A percentile compares a stretch with the other conserved stretches of the same genome.
These are phyloP conservation scores for Tenualosa thibaudeaui DNA, from an alignment of 2,797 vertebrate species.

Conservation along the genomic window DNA sequence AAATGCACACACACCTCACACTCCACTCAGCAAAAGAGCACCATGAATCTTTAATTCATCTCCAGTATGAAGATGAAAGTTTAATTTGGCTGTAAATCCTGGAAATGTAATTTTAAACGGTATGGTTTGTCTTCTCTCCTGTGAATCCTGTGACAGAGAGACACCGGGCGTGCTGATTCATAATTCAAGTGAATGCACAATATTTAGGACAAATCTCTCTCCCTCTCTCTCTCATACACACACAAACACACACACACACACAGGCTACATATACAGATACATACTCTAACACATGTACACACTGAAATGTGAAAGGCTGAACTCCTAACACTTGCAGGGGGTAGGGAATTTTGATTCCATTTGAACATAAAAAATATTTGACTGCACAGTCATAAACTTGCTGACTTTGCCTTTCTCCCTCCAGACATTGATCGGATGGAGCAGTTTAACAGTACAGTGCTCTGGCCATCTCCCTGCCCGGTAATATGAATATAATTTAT, in stretches of 20 bases:
- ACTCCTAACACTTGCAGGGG: background rate
- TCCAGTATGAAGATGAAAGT: slow-evolving; percentile 18
- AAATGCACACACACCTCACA: background rate
- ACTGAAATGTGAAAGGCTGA: slow-evolving; percentile 5
- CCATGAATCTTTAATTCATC: slow-evolving; percentile 10
- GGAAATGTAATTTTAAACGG: slow-evolving; percentile 13
- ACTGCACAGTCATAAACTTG: slow-evolving; percentile 5
- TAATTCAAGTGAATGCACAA: slow-evolving; percentile 15
- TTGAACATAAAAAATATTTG: slow-evolving; percentile 18
- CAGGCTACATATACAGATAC: background rate
- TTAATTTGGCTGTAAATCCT: slow-evolving; percentile 22
- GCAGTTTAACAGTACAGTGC: background rate
- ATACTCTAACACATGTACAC: background rate
- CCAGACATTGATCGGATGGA: background rate
- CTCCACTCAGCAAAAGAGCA: background rate
- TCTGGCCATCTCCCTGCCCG: background rate
- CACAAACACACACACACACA: background rate
- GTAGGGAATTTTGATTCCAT: background rate
- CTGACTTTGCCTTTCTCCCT: background rate
- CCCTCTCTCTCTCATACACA: background rate
- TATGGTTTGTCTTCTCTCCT: background rate
- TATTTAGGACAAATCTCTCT: slow-evolving; percentile 17
- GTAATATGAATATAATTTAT: slow-evolving; percentile 16
- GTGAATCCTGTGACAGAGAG: slow-evolving; percentile 1
- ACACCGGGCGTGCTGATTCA: slow-evolving; percentile 14